Evolutionary conservation across 2,113 vertebrate genomes (phyloP).

Genomic region (Nymphicus hollandicus): DNA sequence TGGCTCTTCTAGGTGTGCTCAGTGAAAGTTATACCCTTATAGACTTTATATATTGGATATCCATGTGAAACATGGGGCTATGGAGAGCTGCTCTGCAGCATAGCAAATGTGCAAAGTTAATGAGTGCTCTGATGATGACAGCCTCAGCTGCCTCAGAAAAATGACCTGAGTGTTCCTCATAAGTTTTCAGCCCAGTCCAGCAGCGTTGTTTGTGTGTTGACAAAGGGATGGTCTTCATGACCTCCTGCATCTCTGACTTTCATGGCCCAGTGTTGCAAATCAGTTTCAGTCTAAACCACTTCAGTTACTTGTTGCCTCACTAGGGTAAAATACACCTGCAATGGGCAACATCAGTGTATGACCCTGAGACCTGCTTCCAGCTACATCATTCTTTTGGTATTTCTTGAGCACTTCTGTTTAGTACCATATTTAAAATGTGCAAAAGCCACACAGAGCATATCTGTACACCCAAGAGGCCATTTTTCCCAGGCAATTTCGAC

Average conservation of each 20-base stretch:
- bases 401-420: neutral
- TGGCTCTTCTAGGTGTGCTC: neutral
- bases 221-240: neutral
- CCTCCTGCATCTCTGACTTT: neutral
- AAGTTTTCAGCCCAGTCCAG: neutral
- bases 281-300: neutral
- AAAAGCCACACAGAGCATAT: neutral
- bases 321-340: neutral
- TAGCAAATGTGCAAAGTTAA: neutral
- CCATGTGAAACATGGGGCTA: neutral
- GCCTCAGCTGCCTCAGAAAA: neutral
- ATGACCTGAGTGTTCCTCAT: neutral
- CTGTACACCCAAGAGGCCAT: neutral
- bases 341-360: neutral
- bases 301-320: neutral
- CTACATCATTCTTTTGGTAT: neutral
- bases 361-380: neutral
- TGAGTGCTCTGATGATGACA: neutral
- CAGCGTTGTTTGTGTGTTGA: rapidly evolving
- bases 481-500: neutral
- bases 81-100: neutral
- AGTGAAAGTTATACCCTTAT: neutral
- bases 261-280: neutral
- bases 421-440: neutral
- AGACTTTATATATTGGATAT: neutral